Conservation (phyloP, 2,888 invertebrate genomes). For the Zhuqinia jingwanae region DNA sequence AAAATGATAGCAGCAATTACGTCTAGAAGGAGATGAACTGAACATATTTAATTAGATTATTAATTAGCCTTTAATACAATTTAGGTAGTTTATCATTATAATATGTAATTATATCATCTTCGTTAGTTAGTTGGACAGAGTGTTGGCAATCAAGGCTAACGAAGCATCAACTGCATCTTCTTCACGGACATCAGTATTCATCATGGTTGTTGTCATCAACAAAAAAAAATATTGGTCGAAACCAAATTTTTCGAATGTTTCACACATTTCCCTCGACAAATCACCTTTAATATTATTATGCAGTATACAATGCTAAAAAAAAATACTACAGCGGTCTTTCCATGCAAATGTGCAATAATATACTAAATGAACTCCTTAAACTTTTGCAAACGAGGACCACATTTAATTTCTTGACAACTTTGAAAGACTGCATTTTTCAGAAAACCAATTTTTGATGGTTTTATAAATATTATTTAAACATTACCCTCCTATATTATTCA, state of each 20-base stretch:
- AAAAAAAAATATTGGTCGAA: background rate
- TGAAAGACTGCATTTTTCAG: constrained; percentile 58
- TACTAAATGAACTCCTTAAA: background rate
- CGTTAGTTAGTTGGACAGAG: constrained; percentile 21
- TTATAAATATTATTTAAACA: background rate
- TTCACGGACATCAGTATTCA: constrained; percentile 20
- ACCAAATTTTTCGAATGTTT: no score
- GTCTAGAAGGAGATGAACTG: constrained; percentile 78
- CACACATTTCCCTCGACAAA: no score
- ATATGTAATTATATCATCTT: constrained; percentile 11
- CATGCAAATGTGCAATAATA: background rate
- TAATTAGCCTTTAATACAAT: constrained; percentile 59
- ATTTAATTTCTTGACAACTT: constrained; percentile 59
- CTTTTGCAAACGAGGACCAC: constrained; percentile 27
- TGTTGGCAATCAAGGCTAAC: constrained; percentile 14
- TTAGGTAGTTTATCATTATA: constrained; percentile 58
- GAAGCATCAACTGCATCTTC: constrained; percentile 16
- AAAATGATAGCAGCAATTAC: constrained; percentile 90
- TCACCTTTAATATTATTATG: no score
- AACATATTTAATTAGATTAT: constrained; percentile 59
- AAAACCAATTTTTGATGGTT: constrained; percentile 18
- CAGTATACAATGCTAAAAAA: no score
- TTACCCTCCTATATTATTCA: background rate
- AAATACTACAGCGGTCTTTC: no score
- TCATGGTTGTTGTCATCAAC: background rate